Conservation (phyloP, 2,888 invertebrate genomes). For the Mythimna loreyi region DNA sequence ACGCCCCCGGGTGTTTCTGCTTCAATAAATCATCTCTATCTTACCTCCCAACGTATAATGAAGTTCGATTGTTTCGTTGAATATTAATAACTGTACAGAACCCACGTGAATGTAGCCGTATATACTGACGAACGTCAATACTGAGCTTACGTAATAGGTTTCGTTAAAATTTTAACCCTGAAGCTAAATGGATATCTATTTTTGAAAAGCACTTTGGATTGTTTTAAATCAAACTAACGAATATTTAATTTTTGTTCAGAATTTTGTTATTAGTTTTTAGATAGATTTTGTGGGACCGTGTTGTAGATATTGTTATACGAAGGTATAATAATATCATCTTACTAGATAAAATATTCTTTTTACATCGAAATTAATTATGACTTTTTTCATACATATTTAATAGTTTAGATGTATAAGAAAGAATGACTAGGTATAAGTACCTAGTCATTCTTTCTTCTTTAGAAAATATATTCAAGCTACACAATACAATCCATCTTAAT, state of each 20-base stretch:
- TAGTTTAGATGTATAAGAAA: too few relatives aligned
- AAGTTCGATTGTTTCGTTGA: constrained; percentile 62
- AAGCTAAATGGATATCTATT: background rate
- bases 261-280: background rate
- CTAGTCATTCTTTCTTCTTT: too few relatives aligned
- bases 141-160: background rate
- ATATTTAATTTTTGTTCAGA: background rate
- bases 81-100: constrained; percentile 51
- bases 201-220: background rate
- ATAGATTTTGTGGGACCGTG: background rate
- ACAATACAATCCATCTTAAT: constrained; percentile 35
- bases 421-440: background rate
- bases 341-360: too few relatives aligned
- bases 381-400: too few relatives aligned
- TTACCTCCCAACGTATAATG: constrained; percentile 50
- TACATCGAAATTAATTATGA: too few relatives aligned
- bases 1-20: constrained; percentile 60
- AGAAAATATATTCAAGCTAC: background rate
- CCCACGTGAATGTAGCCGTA: constrained; percentile 14
- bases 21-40: constrained; percentile 57
- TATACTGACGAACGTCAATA: constrained; percentile 2
- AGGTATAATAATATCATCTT: too few relatives aligned
- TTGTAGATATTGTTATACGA: background rate
- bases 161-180: constrained; percentile 7
- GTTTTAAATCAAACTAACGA: background rate